These are phyloP conservation scores for Styela clava DNA, from an alignment of 23 tunicate genomes.

Conservation along the genomic window DNA sequence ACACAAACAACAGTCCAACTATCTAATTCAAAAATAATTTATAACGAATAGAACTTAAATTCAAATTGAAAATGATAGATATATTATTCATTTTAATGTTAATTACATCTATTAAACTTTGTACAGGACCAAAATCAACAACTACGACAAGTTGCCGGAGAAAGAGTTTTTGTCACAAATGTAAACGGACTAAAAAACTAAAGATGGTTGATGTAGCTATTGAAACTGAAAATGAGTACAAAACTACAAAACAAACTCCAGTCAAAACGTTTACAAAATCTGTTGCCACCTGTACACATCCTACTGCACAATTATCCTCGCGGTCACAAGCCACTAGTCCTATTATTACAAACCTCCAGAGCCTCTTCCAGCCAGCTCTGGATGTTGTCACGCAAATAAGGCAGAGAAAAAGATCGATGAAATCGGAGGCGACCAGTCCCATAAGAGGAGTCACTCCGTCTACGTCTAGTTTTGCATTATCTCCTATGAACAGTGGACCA, in stretches of 20 bases:
- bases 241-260: background rate
- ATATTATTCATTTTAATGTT: too few species aligned
- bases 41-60: too few species aligned
- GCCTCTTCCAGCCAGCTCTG: background rate
- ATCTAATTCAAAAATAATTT: too few species aligned
- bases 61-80: too few species aligned
- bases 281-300: background rate
- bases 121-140: slow-evolving; percentile 22
- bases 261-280: background rate
- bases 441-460: background rate
- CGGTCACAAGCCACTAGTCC: slow-evolving; percentile 13
- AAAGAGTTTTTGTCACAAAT: slow-evolving; percentile 7
- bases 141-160: background rate
- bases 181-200: background rate
- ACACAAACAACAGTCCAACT: too few species aligned
- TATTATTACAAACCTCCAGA: slow-evolving; percentile 2
- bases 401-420: background rate
- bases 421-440: background rate
- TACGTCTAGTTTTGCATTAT: background rate
- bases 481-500: background rate
- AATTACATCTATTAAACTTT: too few species aligned
- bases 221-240: background rate
- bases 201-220: slow-evolving; percentile 22
- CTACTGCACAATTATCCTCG: background rate
- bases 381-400: slow-evolving; percentile 9